Base-by-base conservation (phyloP, 2,113 vertebrate genomes). In the Clinocottus analis region DNA sequence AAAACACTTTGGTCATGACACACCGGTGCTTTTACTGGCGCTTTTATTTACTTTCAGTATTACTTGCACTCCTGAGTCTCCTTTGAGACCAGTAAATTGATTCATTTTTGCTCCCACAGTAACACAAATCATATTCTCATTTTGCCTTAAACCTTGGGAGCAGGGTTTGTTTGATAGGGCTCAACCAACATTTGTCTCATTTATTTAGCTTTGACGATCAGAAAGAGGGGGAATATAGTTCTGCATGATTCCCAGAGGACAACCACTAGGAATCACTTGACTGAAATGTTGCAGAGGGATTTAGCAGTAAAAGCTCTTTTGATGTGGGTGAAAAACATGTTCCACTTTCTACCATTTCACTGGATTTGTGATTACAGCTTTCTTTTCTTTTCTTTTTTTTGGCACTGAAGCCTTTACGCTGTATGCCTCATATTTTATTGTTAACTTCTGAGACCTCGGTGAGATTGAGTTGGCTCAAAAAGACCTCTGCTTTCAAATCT, bases 391-490 rank as follows among this genome's bases (percentile, higher is more conserved):
- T 72, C 75, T 58, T 59, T 51, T 58, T n/a, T 33, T 16, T 31
- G 25, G 69, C 75, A 81, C 88, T 75, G 77, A 77, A 83, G 87
- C 89, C 79, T 89, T 82, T 60, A 73, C n/a, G 47, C 76, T 35
- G 55, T 73, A 81, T 75, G 80, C 86, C 73, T 79, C 77, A 45
- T 53, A 53, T 55, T 88, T 90, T 87, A 90, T 84, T 81, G 84
- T 87, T 90, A 86, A 82, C 89, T 84, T 92, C 66, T 45, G 81
- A 87, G 89, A 88, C 90, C 89, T 92, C 63, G 9, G 84, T 79
- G 83, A 90, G 87, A 93, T 92, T 90, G 88, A 90, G 84, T 90
- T 92, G 86, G 83, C 89, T 88, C 77, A 85, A 76, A 90, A 91
- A 81, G 86, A 93, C 85, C 84, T 81, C 77, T 83, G 51, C 67